Conservation (phyloP, 2,888 invertebrate genomes). For the Leucophenga montana region DNA sequence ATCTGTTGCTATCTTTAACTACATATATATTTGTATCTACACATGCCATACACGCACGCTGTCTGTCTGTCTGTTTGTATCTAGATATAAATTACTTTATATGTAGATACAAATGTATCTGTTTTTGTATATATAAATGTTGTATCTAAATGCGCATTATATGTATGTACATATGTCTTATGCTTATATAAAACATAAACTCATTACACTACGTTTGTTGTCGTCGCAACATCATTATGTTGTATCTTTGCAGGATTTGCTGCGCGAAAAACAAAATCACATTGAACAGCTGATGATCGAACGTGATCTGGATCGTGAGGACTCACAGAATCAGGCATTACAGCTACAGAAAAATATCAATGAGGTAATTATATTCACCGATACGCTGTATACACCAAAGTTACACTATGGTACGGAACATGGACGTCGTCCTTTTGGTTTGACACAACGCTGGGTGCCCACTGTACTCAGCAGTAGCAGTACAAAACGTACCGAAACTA, state of each 20-base stretch:
- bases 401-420: conserved; percentile 50
- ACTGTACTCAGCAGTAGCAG: conserved; percentile 41
- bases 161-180: background rate
- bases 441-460: conserved; percentile 37
- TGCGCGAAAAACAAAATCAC: conserved; percentile 95
- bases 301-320: conserved; percentile 90
- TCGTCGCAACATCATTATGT: background rate
- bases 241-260: conserved; percentile 79
- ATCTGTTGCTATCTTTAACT: background rate
- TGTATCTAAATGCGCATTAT: conserved; percentile 21
- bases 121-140: too few species aligned
- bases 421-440: conserved; percentile 59
- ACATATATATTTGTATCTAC: background rate
- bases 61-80: background rate
- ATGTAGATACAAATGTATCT: too few species aligned
- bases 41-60: background rate
- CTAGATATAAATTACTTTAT: background rate
- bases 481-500: conserved; percentile 34
- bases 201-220: too few species aligned
- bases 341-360: conserved; percentile 71
- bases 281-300: conserved; percentile 93
- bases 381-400: conserved; percentile 63
- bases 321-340: conserved; percentile 83
- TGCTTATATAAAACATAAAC: background rate
- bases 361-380: conserved; percentile 72